Conservation (phyloP, 2,113 vertebrate species). For the Phocoena phocoena region DNA sequence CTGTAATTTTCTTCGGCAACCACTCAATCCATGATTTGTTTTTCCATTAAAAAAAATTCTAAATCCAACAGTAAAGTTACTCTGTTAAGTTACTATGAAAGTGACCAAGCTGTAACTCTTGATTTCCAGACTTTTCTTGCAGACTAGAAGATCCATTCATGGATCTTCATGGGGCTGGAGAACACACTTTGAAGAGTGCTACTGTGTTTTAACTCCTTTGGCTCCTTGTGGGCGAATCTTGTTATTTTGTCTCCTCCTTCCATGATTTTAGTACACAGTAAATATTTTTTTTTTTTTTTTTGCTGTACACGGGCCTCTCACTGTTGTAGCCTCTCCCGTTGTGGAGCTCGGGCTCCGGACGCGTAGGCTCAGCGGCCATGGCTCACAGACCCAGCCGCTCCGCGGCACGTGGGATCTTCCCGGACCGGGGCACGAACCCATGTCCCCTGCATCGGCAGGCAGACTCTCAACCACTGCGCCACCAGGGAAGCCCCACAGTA, state of each 20-base stretch:
- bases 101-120: not conserved
- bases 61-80: not conserved
- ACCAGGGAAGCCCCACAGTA: too few species aligned
- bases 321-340: too few species aligned
- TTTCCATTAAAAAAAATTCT: not conserved
- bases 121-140: not conserved
- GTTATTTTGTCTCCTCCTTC: not conserved
- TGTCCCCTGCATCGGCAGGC: too few species aligned
- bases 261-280: not conserved
- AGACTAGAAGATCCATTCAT: fast-evolving
- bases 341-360: too few species aligned
- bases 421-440: too few species aligned
- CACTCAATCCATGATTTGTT: not conserved
- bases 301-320: too few species aligned
- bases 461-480: too few species aligned
- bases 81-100: not conserved
- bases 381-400: too few species aligned
- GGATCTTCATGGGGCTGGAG: not conserved
- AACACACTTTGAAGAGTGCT: not conserved
- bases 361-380: too few species aligned
- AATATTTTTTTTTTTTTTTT: too few species aligned
- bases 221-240: not conserved
- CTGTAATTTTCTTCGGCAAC: not conserved
- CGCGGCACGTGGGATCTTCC: too few species aligned
- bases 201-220: not conserved